These are phyloP conservation scores for Oncorhynchus masou DNA, from an alignment of 2,113 vertebrate genomes.

Conservation along the genomic window DNA sequence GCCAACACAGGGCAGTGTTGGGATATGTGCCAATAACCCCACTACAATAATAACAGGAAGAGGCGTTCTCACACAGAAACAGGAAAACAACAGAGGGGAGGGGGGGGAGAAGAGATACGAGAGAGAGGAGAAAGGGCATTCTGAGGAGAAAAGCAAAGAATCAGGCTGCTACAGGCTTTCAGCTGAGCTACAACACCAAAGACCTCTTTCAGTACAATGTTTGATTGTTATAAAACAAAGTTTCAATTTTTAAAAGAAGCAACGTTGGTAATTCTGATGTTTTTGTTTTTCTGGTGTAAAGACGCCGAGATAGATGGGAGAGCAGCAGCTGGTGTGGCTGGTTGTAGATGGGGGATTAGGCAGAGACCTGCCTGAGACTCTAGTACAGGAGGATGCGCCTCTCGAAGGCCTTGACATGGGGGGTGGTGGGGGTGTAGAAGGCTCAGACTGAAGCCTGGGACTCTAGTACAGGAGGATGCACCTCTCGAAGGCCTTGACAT, in stretches of 20 bases:
- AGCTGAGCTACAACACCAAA: conserved; percentile 2
- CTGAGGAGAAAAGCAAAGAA: conserved; percentile 1
- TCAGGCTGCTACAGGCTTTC: conserved; percentile 1
- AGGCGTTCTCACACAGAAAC: background rate
- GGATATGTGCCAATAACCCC: background rate
- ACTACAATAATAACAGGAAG: background rate
- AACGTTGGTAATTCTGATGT: conserved; percentile 26
- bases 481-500: no score
- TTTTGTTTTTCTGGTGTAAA: background rate
- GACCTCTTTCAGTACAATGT: background rate
- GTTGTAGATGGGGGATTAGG: conserved; percentile 7
- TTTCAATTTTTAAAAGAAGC: conserved; percentile 33
- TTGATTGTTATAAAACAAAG: conserved; percentile 38
- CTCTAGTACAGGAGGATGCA: conserved; percentile 28
- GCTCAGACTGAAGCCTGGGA: conserved; percentile 8
- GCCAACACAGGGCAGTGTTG: background rate
- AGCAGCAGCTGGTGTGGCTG: conserved; percentile 42
- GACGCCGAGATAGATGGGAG: conserved; percentile 33
- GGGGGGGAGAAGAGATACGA: no score
- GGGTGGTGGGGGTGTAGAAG: conserved; percentile 16
- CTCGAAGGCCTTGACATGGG: no score
- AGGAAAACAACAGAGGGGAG: conserved; percentile 1
- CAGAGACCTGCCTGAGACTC: no score
- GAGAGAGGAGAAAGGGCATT: background rate
- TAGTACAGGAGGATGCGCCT: no score